Evolutionary conservation across 2,113 vertebrate genomes (phyloP).

Genomic region (Heptranchias perlo): DNA sequence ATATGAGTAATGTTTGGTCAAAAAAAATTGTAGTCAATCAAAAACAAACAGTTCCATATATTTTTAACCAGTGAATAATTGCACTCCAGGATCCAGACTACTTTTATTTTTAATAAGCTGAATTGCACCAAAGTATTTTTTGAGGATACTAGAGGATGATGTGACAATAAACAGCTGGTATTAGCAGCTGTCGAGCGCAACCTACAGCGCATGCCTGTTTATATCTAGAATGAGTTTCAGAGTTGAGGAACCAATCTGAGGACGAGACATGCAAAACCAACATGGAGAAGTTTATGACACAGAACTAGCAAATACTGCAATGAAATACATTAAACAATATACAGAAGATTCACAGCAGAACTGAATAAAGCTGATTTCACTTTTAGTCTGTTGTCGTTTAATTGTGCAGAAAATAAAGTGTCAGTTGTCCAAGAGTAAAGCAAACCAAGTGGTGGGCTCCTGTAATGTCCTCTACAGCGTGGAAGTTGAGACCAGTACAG

Average conservation of each 20-base stretch:
- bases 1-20: not conserved
- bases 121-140: not conserved
- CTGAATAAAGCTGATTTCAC: not conserved
- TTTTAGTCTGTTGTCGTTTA: not conserved
- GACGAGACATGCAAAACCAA: not conserved
- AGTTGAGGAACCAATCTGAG: constrained; percentile 5
- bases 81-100: not conserved
- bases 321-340: not conserved
- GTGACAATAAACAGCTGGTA: not conserved
- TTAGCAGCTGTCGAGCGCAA: not conserved
- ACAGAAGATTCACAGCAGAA: not conserved
- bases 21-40: too few relatives aligned
- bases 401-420: not conserved
- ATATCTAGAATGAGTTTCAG: not conserved
- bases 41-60: not conserved
- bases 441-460: not conserved
- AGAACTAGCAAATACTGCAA: not conserved
- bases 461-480: not conserved
- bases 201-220: not conserved
- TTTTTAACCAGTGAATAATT: not conserved
- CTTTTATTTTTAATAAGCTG: not conserved
- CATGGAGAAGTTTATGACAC: not conserved
- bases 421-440: not conserved
- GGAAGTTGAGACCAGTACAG: not conserved
- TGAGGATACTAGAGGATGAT: not conserved